Evolutionary conservation across 2,797 vertebrate species (phyloP), one percentile per base, ranked within the genome.

Genomic region (Mallotus villosus): DNA sequence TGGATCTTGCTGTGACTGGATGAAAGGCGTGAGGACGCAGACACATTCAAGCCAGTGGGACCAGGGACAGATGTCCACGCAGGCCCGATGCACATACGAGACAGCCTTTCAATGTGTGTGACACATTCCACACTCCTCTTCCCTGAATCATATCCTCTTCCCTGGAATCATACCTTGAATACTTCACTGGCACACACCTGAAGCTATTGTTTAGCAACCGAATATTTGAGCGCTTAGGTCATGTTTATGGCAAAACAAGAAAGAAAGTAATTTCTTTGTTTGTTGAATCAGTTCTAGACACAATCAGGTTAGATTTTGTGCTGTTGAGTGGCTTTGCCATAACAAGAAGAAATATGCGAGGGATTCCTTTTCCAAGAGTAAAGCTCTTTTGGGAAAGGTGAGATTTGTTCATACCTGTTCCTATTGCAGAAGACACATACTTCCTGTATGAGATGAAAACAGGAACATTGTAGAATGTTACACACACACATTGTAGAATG

Each of bases 271-370:
- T 51, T 72, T 61, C 68, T 68, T 25, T 67, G 66, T 41, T 53
- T 73, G 69, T 49, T 2, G 41, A 46, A 46, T 46, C 41, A 2
- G 63, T 68, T 53, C 66, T 53, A 53, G 8, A 55, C 70, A 32
- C 22, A 73, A 61, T 16, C 60, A 49, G 59, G 29, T 70, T 80
- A 80, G 66, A 73, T 59, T 24, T 74, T 65, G 73, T 25, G 25
- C 64, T 49, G 74, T 63, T 74, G 29, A 73, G 67, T 8, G 64
- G 78, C 81, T 78, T 58, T 68, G 73, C 64, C 70, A 57, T 71
- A 85, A 82, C 88, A 82, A 80, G 87, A 87, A 78, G 78, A 82
- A 75, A 86, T 86, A 88, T 85, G 87, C 73, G 71, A 72, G 69
- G 74, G 77, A 82, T 79, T 70, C 69, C 27, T 29, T 6, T 1